These are phyloP conservation scores for Larimichthys polyactis DNA, from an alignment of 2,113 vertebrate genomes.

Conservation along the genomic window DNA sequence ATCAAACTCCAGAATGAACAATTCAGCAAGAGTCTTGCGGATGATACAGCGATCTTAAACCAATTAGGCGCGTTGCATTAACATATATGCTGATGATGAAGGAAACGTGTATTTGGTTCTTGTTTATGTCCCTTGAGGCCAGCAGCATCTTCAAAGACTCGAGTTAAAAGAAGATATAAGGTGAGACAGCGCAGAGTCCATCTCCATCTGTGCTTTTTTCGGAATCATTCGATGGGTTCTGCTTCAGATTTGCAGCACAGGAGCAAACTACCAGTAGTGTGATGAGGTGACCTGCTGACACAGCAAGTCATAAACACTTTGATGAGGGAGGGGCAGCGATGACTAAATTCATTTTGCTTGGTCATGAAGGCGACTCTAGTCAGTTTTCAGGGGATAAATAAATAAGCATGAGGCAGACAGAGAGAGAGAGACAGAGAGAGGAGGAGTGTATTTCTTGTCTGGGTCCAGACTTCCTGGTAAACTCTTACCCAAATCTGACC, in stretches of 20 bases:
- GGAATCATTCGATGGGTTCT: constrained; percentile 10
- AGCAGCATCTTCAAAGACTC: not conserved
- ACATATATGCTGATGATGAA: not conserved
- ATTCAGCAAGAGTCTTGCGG: not conserved
- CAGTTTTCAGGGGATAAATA: constrained; percentile 54
- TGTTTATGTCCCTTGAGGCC: not conserved
- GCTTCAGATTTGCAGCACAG: constrained; percentile 28
- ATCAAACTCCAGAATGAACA: not conserved
- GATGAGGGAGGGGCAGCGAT: not conserved
- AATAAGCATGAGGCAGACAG: constrained; percentile 24
- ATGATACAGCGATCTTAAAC: not conserved
- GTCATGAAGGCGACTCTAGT: constrained; percentile 20
- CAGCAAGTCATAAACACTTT: constrained; percentile 48
- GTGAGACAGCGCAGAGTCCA: not conserved
- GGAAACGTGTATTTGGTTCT: not conserved
- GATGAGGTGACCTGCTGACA: constrained; percentile 53
- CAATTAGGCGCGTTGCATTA: not conserved
- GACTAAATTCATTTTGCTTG: constrained; percentile 37
- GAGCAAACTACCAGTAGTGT: constrained; percentile 1
- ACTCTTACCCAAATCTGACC: constrained; percentile 33
- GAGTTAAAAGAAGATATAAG: not conserved
- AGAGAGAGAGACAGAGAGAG: not conserved
- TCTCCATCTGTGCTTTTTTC: constrained; percentile 18
- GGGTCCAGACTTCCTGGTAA: constrained; percentile 30
- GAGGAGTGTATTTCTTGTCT: not conserved